Base-by-base conservation (phyloP, 2,888 invertebrate genomes). In the Polyploca ridens region DNA sequence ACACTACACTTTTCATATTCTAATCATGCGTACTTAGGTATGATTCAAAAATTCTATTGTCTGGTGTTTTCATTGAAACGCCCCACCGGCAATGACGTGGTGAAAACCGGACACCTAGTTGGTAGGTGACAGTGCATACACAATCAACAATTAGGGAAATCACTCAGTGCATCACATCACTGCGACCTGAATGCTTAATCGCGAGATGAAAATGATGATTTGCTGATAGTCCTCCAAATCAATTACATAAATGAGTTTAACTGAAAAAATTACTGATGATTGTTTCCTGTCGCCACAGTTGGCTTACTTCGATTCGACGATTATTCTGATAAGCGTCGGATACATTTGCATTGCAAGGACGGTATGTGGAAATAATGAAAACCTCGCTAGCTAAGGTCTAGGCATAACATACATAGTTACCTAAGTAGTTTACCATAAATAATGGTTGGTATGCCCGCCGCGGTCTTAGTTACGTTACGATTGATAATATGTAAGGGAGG, bases 101-200 rank as follows among this genome's bases (percentile, higher is more conserved):
- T 54, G 54, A 54, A n/a, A 54, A 49, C 49, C 49, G 49, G 49
- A 16, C 46, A 46, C 14, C 44, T 13, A 44, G 44, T 4, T 14
- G 46, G 46, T 7, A 14, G 16, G 35, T 27, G 13, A 27, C 71
- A 73, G 77, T 73, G 73, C 66, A 69, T 67, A 46, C 66, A 68
- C 76, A 79, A 79, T 80, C 70, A 72, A 82, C 38, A 83, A 88
- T 88, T 85, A 88, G 82, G 86, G 81, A 89, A 88, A 90, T 85
- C 82, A 81, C 74, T 75, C 82, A 82, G 82, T 82, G 82, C 87
- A 87, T 81, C 70, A 80, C 83, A 87, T 85, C 78, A 85, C 75
- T 71, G 79, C 82, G 90, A 89, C 90, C 90, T 85, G 81, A 89
- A 91, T 91, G 84, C 86, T 86, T 90, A 90, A 91, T 90, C 89